Conservation (phyloP, 2,888 invertebrate species). For the Gastracanthus pulcherrimus region DNA sequence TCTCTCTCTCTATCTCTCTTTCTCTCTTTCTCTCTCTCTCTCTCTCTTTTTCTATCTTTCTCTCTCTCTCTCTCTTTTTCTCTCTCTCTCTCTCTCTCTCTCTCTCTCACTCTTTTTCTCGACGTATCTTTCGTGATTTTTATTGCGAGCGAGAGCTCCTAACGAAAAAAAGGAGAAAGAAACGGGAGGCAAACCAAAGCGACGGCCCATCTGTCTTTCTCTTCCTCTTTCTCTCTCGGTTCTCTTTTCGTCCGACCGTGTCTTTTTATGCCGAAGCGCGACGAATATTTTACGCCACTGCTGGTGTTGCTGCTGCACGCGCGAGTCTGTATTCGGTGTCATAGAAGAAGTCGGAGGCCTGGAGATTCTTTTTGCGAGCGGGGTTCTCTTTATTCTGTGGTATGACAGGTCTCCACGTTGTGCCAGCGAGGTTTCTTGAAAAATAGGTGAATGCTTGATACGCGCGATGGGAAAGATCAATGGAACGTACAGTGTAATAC, state of each 20-base stretch:
- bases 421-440: not conserved
- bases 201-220: not conserved
- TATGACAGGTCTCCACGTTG: not conserved
- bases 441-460: no score
- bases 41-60: no score
- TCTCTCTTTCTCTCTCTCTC: no score
- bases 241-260: no score
- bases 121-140: slow-evolving; percentile 29
- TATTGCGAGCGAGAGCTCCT: slow-evolving; percentile 18
- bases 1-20: no score
- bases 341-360: no score
- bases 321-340: not conserved
- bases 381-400: not conserved
- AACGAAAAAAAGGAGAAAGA: slow-evolving; percentile 11
- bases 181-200: not conserved
- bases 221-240: not conserved
- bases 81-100: no score
- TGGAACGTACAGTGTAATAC: no score
- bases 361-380: no score
- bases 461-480: no score
- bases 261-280: not conserved
- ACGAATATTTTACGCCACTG: not conserved
- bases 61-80: no score
- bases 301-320: not conserved
- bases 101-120: no score